Base-by-base conservation (phyloP, 2,113 vertebrate species). In the Illadopsis cleaveri region DNA sequence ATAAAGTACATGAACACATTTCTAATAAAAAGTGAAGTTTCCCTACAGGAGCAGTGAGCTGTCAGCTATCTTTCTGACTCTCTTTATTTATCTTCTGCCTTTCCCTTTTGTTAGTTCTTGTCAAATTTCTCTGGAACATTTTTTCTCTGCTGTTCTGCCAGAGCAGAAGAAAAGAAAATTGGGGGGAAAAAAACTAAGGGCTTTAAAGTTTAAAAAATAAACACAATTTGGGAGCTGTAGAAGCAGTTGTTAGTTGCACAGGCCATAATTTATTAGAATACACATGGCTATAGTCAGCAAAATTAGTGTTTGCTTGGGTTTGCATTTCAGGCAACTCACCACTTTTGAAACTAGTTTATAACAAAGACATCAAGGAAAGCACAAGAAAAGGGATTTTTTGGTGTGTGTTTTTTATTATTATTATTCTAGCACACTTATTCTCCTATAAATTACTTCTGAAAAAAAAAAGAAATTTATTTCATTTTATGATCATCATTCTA, bases 301-400 rank as follows among this genome's bases (percentile, higher is more conserved):
- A 96, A 96, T 96, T 96, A 97, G 51, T 44, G 60, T 94, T 96
- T 94, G 76, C 93, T 95, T 90, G 79, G 47, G 90, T 94, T 94
- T 94, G 96, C 96, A 90, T 96, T 96, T 95, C 72, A 93, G 88
- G 82, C 82, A 84, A 45, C 69, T 93, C 90, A 61, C 76, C n/a
- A 75, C 40, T 92, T 91, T 64, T 86, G 72, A 93, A 96, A 89
- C 51, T 64, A 86, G 37, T 18, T 23, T 60, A 24, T 71, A 96
- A 94, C 76, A 76, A 78, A 86, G 53, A 64, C 28, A 73, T 73
- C 71, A 78, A 90, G 86, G 60, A 95, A 94, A 33, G 56, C 27
- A 83, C 58, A 81, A 38, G 48, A 89, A 93, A 69, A 11, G 2
- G 5, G 0, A 0, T 2, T 17, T 73, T 37, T 53, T 53, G 33